Evolutionary conservation across 2,797 vertebrate genomes (phyloP).

Genomic region (Botia almorhae): DNA sequence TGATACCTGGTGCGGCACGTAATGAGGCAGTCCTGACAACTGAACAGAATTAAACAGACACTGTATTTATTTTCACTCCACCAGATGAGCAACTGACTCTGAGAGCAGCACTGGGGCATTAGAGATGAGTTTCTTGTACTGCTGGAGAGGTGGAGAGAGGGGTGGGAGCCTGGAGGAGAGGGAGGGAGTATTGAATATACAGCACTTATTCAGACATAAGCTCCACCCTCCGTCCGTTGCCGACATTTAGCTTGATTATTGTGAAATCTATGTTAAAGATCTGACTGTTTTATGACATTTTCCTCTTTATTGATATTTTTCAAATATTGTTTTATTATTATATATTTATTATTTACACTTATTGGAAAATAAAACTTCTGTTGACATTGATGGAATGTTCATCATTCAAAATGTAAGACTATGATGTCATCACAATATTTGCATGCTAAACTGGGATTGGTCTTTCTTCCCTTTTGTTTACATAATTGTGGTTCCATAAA

Average conservation of each 20-base stretch:
- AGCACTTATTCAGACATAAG: slow-evolving; percentile 48
- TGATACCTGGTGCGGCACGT: slow-evolving; percentile 24
- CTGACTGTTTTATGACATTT: neutral
- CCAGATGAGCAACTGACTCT: slow-evolving; percentile 31
- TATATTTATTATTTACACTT: neutral
- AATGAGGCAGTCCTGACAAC: slow-evolving; percentile 17
- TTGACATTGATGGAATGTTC: too few relatives aligned
- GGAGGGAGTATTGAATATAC: slow-evolving; percentile 30
- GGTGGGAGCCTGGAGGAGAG: slow-evolving; percentile 42
- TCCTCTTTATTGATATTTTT: neutral
- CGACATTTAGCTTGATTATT: slow-evolving; percentile 11
- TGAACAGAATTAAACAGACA: slow-evolving; percentile 3
- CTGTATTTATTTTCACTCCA: slow-evolving; percentile 24
- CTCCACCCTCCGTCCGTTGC: slow-evolving; percentile 48
- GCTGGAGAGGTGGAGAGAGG: slow-evolving; percentile 49
- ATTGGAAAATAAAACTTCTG: too few relatives aligned
- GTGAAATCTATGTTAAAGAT: neutral
- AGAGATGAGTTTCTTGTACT: slow-evolving; percentile 44
- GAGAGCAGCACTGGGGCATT: slow-evolving; percentile 44
- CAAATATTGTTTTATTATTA: neutral
- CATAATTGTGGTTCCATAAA: too few relatives aligned
- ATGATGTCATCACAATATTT: too few relatives aligned
- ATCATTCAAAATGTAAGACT: too few relatives aligned
- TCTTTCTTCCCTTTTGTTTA: too few relatives aligned
- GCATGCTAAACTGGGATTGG: too few relatives aligned